Base-by-base conservation (phyloP, 2,797 vertebrate genomes). In the Tachyglossus aculeatus region DNA sequence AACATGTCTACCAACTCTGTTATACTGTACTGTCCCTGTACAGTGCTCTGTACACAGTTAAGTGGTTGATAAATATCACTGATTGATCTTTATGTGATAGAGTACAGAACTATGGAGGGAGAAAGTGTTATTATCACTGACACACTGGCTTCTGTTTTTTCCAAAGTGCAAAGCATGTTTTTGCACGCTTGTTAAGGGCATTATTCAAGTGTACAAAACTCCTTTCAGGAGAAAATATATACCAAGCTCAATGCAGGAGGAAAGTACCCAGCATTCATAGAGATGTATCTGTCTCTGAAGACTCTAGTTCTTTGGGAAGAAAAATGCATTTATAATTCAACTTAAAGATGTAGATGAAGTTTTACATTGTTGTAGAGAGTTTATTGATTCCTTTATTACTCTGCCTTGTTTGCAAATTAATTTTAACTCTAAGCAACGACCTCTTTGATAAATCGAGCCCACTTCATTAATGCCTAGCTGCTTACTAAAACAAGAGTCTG, bases 381-480 rank as follows among this genome's bases (percentile, higher is more conserved):
- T 68, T 76, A 75, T 77, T 67, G 80, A 85, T 80, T 81, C 68
- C 63, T 73, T 71, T 63, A 27, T 55, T 73, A 45, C 45, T 61
- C 71, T 85, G 74, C 5, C 79, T 85, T 82, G 45, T 80, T 73
- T 71, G 78, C 68, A 85, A 83, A 79, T 76, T 81, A 81, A 88
- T 87, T 88, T 89, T 74, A 85, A 87, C 83, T 87, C 80, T 80
- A 86, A 84, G 73, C 52, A 87, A 84, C 22, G 36, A 71, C 72
- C 73, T 85, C 61, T 84, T 75, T 86, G 78, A 82, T 77, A 88
- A 88, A 84, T 84, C 57, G 36, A 64, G 87, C 84, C 77, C 74
- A 76, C 77, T 81, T 86, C 73, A 77, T 84, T 82, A 75, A 84
- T 83, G 67, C 57, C 45, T 67, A 70, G 87, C 74, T 57, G 24